Evolutionary conservation across 2,888 invertebrate species (phyloP).

Genomic region (Cerastis rubricosa): DNA sequence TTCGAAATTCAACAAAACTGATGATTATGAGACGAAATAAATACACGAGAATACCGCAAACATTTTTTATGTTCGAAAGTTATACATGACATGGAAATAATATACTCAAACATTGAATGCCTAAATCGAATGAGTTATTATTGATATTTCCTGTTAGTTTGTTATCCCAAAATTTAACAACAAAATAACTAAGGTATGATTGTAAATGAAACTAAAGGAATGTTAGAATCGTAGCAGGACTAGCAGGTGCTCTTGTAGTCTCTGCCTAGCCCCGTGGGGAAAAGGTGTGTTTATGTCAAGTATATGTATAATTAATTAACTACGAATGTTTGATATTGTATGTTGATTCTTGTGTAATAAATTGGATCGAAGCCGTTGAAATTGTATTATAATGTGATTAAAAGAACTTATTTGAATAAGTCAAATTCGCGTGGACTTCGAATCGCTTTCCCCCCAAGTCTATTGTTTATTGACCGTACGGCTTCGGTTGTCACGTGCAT

Average conservation of each 20-base stretch:
- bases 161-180: background rate
- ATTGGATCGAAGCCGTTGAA: background rate
- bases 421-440: slow-evolving; percentile 14
- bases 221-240: background rate
- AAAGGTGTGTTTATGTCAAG: background rate
- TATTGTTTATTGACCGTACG: slow-evolving; percentile 34
- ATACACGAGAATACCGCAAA: background rate
- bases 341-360: slow-evolving; percentile 3
- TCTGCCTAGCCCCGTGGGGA: background rate
- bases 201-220: background rate
- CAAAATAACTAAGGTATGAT: background rate
- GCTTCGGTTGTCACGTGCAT: slow-evolving; percentile 54
- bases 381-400: background rate
- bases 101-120: slow-evolving; percentile 4
- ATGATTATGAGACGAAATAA: slow-evolving; percentile 3
- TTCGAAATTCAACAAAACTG: slow-evolving; percentile 23
- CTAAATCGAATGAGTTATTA: background rate
- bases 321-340: background rate
- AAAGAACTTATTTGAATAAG: slow-evolving; percentile 14
- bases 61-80: slow-evolving; percentile 1
- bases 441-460: slow-evolving; percentile 12
- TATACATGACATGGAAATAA: slow-evolving; percentile 5
- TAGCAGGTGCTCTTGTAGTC: background rate
- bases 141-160: background rate
- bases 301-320: background rate